Percentiles rank a stretch among this genome's conserved stretches.
These are phyloP conservation scores for Pseudomugil tenellus DNA, from an alignment of 2,797 vertebrate species.

Conservation along the genomic window DNA sequence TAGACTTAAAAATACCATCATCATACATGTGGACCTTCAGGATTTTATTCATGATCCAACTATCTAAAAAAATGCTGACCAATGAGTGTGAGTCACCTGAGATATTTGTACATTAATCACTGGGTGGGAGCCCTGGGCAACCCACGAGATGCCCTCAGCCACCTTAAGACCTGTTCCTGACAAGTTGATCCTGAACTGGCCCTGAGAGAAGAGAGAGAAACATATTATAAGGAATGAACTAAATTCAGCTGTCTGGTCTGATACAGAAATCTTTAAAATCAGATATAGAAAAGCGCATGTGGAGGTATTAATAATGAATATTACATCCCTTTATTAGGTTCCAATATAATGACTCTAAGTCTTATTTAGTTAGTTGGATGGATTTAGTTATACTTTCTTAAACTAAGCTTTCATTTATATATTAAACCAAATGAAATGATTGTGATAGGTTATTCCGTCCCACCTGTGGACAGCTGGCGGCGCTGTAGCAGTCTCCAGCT, in stretches of 20 bases:
- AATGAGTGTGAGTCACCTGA: conserved; percentile 71
- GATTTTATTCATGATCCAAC: too few relatives aligned
- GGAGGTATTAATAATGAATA: neutral
- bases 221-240: too few relatives aligned
- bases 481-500: conserved; percentile 96
- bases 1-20: too few relatives aligned
- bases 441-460: conserved; percentile 29
- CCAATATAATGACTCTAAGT: neutral
- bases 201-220: conserved; percentile 84
- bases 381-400: neutral
- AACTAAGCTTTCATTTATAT: neutral
- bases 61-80: too few relatives aligned
- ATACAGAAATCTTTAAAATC: too few relatives aligned
- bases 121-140: conserved; percentile 92
- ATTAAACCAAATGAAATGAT: neutral
- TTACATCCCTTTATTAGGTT: neutral
- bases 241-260: too few relatives aligned
- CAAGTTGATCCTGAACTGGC: conserved; percentile 93
- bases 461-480: conserved; percentile 94
- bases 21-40: too few relatives aligned
- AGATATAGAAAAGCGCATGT: too few relatives aligned
- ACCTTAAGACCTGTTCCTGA: conserved; percentile 91
- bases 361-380: neutral
- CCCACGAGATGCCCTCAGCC: conserved; percentile 85
- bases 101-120: conserved; percentile 90